Base-by-base conservation (phyloP, 2,113 vertebrate species). In the Daphoenositta chrysoptera region DNA sequence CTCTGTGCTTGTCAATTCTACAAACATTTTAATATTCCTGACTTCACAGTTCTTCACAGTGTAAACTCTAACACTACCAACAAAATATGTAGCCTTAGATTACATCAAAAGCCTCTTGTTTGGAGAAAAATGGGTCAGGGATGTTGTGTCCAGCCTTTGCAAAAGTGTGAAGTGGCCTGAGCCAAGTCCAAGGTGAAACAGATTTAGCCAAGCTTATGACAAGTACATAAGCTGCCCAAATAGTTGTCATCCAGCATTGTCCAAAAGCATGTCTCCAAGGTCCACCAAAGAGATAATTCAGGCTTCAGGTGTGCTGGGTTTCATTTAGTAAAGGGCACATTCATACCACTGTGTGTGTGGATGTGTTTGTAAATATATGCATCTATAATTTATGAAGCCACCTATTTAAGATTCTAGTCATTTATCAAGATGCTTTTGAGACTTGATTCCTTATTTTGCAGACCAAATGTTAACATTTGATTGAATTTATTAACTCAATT, bases 401-500 rank as follows among this genome's bases (percentile, higher is more conserved):
- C 22, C 60, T 96, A 88, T 88, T 96, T 93, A 94, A 96, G 71
- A 96, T 95, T 97, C 96, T 35, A 92, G 85, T 93, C 95, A 81
- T 93, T 96, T 93, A 83, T 92, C 79, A 96, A 96, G 92, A 97
- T 78, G 87, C 92, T 95, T 95, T 92, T 96, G 90, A 97, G 93
- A 94, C 35, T 93, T 95, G 68, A 90, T 89, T 96, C 80, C 93
- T 91, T 82, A 88, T 88, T 96, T 96, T 90, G 90, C 88, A 97
- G 93, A 96, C 94, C 87, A 95, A 97, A 96, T 95, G 92, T 90
- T 96, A 96, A 81, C 83, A 92, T 93, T 83, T 92, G 76, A 96
- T 97, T 90, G 64, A 97, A 93, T 96, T 96, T 94, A 96, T 96
- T 95, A 96, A 90, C 83, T 90, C 51, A 83, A 93, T 95, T 96